phyloP scores from a whole-genome alignment of 2,888 invertebrate genomes.

The Lymantria dispar region DNA sequence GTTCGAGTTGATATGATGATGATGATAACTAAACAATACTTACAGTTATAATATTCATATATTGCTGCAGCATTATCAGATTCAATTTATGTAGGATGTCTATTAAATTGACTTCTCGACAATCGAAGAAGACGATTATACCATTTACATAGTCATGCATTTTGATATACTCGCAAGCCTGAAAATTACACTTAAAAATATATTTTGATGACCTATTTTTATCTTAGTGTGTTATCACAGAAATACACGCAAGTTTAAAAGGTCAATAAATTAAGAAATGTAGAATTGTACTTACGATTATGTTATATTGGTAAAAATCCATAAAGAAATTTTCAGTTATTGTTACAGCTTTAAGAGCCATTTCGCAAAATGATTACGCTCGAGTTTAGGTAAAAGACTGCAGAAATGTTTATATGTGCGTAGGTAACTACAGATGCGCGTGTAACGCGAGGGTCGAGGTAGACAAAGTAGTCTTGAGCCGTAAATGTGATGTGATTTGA shows the following conservation, averaged over 20 bases:
- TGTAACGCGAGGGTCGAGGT: too few species aligned
- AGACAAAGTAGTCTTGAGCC: too few species aligned
- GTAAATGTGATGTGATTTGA: too few species aligned
- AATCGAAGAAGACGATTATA: not conserved
- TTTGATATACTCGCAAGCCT: not conserved
- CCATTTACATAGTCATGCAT: not conserved
- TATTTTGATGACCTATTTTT: too few species aligned
- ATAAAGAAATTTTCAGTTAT: not conserved
- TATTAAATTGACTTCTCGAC: not conserved
- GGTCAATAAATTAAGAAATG: not conserved
- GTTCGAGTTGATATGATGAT: too few species aligned
- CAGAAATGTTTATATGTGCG: too few species aligned
- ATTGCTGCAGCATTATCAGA: not conserved
- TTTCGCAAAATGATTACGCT: too few species aligned
- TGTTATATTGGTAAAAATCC: not conserved
- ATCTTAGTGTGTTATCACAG: not conserved
- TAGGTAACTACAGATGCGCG: too few species aligned
- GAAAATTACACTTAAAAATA: too few species aligned
- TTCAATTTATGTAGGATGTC: not conserved
- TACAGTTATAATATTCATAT: not conserved
- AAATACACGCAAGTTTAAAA: not conserved
- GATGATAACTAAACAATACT: too few species aligned
- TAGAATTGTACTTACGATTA: not conserved
- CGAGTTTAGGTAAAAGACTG: too few species aligned
- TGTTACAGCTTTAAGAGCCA: not conserved